phyloP scores from a whole-genome alignment of 2,797 vertebrate genomes.

The Chaetophractus vellerosus region DNA sequence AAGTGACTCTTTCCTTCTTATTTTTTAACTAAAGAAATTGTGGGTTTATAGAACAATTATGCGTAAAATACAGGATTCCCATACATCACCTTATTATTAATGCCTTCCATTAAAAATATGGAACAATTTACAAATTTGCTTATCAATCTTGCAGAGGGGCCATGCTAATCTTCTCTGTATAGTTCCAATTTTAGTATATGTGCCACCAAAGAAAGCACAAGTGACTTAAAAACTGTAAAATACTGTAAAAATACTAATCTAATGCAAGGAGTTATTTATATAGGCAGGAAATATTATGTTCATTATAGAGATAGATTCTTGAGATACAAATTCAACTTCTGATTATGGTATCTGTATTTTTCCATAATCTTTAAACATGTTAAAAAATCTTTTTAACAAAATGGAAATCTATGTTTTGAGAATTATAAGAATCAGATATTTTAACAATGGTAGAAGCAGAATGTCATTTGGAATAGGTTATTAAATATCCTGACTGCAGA shows the following conservation, averaged over 20 bases:
- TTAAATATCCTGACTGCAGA: constrained; percentile 4
- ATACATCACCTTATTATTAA: no score
- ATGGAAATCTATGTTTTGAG: neutral
- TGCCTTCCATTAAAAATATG: no score
- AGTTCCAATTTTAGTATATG: no score
- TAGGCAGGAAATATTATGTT: constrained; percentile 11
- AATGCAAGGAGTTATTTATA: constrained; percentile 9
- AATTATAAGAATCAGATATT: neutral
- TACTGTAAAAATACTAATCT: neutral
- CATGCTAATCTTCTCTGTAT: no score
- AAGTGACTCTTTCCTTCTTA: neutral
- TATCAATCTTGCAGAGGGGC: no score
- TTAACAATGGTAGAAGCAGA: neutral
- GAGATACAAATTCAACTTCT: neutral
- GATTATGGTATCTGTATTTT: neutral
- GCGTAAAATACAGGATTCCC: no score
- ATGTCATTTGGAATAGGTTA: neutral
- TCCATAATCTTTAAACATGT: neutral
- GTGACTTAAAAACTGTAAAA: neutral
- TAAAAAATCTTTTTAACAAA: neutral
- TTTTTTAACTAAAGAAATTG: no score
- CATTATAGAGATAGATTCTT: neutral
- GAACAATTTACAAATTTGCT: no score
- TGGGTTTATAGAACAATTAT: no score
- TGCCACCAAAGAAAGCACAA: neutral